phyloP scores from a whole-genome alignment of 2,113 vertebrate genomes.

The Poecile atricapillus region DNA sequence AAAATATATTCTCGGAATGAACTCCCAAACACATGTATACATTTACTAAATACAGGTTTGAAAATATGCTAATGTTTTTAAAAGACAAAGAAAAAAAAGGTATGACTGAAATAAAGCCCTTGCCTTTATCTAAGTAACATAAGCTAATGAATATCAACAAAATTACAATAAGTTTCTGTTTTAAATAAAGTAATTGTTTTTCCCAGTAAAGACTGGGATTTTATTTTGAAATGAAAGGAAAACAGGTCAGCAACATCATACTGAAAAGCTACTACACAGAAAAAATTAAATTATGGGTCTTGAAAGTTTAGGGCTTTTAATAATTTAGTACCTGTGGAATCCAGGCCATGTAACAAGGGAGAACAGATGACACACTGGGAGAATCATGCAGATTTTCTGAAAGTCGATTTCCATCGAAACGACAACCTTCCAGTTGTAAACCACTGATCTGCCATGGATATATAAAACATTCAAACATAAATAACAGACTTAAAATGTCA shows the following conservation, averaged over 20 bases:
- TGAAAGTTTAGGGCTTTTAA: constrained; percentile 43
- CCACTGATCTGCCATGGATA: constrained; percentile 82
- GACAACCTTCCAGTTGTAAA: constrained; percentile 91
- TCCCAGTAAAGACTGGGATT: background rate
- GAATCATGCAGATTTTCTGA: constrained; percentile 92
- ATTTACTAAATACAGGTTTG: background rate
- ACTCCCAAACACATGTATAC: background rate
- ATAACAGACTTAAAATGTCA: background rate
- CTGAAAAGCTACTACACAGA: constrained; percentile 6
- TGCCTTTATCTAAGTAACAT: background rate
- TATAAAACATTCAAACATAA: constrained; percentile 16
- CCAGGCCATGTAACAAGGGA: constrained; percentile 93
- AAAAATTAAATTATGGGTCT: constrained; percentile 31
- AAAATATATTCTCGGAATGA: background rate
- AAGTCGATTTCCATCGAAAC: constrained; percentile 89
- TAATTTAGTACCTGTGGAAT: constrained; percentile 83
- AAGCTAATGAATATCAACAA: background rate
- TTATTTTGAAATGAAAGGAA: background rate
- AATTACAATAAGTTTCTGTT: background rate
- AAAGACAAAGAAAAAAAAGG: background rate
- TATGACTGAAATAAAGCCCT: background rate
- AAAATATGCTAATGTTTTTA: background rate
- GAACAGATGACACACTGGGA: constrained; percentile 89
- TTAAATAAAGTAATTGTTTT: background rate
- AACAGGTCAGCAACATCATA: constrained; percentile 16